phyloP scores from a whole-genome alignment of 2,888 invertebrate species.

The Odiellus spinosus region DNA sequence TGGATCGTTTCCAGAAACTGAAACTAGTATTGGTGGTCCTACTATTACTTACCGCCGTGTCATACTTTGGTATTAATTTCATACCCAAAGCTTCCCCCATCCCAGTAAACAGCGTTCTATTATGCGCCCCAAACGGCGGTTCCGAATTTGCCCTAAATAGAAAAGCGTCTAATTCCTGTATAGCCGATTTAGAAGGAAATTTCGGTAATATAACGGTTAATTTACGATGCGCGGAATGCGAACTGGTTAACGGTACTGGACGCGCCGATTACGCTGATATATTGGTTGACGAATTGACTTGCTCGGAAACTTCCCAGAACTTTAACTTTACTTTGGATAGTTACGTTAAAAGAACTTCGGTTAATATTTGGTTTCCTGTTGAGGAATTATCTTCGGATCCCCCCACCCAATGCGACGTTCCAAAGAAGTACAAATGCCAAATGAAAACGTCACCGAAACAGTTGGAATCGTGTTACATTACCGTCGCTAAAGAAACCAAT shows the following conservation, averaged over 20 bases:
- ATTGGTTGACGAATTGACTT: background rate
- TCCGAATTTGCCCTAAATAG: background rate
- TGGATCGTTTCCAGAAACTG: conserved; percentile 15
- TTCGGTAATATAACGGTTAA: background rate
- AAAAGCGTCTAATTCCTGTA: background rate
- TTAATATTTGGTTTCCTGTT: no score
- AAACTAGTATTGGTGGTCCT: conserved; percentile 8
- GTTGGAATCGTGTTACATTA: background rate
- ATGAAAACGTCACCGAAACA: background rate
- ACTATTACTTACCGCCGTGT: conserved; percentile 2
- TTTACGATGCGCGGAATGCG: background rate
- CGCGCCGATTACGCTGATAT: background rate
- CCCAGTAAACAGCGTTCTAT: background rate
- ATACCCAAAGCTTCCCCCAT: background rate
- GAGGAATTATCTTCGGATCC: background rate
- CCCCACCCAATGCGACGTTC: background rate
- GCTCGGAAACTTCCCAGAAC: no score
- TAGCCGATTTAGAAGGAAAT: background rate
- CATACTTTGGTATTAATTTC: background rate
- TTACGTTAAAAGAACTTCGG: background rate
- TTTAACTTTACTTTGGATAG: background rate
- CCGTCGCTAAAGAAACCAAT: conserved; percentile 23
- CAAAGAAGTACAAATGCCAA: background rate
- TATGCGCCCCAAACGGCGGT: background rate
- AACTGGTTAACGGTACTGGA: background rate